These are phyloP conservation scores for Varanus salvator DNA, from an alignment of 2,113 vertebrate species.

Conservation along the genomic window DNA sequence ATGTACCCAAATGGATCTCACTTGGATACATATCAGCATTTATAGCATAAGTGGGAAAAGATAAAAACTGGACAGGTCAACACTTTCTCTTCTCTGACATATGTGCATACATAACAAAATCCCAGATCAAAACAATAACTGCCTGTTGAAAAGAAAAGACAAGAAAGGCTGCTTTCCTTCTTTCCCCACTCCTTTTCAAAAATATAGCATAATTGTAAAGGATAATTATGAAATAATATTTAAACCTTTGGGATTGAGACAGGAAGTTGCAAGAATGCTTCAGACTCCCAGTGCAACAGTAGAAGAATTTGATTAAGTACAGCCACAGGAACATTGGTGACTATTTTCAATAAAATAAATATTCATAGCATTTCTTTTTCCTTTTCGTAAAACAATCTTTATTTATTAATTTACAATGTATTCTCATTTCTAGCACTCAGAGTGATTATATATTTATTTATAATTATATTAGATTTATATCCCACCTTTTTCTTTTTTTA, in stretches of 20 bases:
- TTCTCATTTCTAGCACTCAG: slow-evolving; percentile 60
- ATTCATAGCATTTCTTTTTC: slow-evolving; percentile 57
- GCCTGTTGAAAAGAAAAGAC: slow-evolving; percentile 71
- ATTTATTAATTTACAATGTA: slow-evolving; percentile 69
- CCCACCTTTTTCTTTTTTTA: too few relatives aligned
- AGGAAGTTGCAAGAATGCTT: slow-evolving; percentile 80
- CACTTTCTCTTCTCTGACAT: slow-evolving; percentile 18
- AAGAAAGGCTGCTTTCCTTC: slow-evolving; percentile 70
- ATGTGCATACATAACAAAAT: slow-evolving; percentile 66
- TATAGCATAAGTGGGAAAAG: slow-evolving; percentile 77
- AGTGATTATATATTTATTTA: slow-evolving; percentile 44
- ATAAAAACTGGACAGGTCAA: slow-evolving; percentile 73
- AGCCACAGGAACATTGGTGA: slow-evolving; percentile 77
- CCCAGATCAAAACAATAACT: slow-evolving; percentile 78
- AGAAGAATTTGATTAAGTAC: slow-evolving; percentile 84
- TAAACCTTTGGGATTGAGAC: slow-evolving; percentile 81
- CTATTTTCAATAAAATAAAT: slow-evolving; percentile 78
- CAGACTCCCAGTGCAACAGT: slow-evolving; percentile 80
- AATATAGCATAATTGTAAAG: slow-evolving; percentile 82
- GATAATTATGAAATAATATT: slow-evolving; percentile 86
- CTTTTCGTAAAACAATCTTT: slow-evolving; percentile 51
- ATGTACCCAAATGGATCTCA: slow-evolving; percentile 48
- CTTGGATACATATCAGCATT: slow-evolving; percentile 65
- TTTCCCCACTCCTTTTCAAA: slow-evolving; percentile 73
- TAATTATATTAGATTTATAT: too few relatives aligned